These are phyloP conservation scores for Lypha dubia DNA, from an alignment of 2,888 invertebrate genomes.

Conservation along the genomic window DNA sequence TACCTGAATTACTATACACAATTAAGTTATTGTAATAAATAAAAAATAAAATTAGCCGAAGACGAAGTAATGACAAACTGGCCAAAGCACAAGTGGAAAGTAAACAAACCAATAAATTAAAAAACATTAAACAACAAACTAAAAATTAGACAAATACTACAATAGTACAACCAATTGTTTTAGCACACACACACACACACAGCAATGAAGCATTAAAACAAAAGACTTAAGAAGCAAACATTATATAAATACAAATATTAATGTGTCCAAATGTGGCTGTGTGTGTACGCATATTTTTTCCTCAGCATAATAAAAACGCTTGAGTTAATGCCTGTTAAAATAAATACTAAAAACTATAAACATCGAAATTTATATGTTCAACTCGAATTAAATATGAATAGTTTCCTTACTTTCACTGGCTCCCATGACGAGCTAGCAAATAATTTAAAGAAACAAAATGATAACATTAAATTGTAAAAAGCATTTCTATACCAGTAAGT, in stretches of 20 bases:
- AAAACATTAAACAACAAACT: background rate
- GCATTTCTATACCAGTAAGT: too few relatives aligned
- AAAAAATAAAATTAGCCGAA: slow-evolving; percentile 27
- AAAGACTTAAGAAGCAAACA: slow-evolving; percentile 50
- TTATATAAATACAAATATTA: background rate
- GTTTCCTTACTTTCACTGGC: slow-evolving; percentile 64
- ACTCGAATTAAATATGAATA: slow-evolving; percentile 14
- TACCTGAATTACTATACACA: background rate
- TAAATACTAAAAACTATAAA: slow-evolving; percentile 5
- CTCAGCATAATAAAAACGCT: background rate
- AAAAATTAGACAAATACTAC: background rate
- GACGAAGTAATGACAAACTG: slow-evolving; percentile 9
- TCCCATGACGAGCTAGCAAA: background rate
- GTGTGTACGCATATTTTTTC: background rate
- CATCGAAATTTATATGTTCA: slow-evolving; percentile 10
- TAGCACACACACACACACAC: too few relatives aligned
- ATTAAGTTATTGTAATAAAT: slow-evolving; percentile 6
- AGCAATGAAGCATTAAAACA: slow-evolving; percentile 25
- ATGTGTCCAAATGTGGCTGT: background rate
- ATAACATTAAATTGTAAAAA: slow-evolving; percentile 2
- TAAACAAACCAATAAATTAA: background rate
- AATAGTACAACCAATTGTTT: background rate
- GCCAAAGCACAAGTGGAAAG: background rate
- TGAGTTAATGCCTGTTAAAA: background rate
- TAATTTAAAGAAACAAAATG: slow-evolving; percentile 4